phyloP scores from a whole-genome alignment of 2,797 vertebrate species.

The Oophaga sylvatica region DNA sequence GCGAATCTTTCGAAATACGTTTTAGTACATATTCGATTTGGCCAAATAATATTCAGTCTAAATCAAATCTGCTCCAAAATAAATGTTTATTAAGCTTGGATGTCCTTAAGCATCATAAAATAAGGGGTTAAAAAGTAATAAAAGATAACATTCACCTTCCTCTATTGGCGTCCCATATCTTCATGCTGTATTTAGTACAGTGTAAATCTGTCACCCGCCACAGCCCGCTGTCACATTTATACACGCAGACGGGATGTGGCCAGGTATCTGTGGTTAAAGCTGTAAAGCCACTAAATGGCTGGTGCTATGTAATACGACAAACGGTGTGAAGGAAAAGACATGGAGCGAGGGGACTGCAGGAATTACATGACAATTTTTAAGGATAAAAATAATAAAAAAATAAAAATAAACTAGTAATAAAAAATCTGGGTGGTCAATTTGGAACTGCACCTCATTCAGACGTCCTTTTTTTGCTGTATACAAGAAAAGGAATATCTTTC shows the following conservation, averaged over 20 bases:
- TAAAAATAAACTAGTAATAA: too few species aligned
- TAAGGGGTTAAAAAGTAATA: too few species aligned
- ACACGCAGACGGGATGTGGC: constrained; percentile 27
- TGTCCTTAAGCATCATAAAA: not conserved
- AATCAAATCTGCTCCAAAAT: too few species aligned
- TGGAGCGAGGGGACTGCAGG: not conserved
- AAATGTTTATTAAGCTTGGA: too few species aligned
- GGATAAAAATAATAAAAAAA: not conserved
- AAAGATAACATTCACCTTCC: not conserved
- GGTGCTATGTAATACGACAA: not conserved
- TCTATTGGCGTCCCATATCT: not conserved
- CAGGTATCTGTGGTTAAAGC: constrained; percentile 13
- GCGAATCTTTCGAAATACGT: too few species aligned
- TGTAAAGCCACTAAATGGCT: not conserved
- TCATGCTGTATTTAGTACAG: not conserved
- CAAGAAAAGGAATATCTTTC: too few species aligned
- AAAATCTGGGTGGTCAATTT: too few species aligned
- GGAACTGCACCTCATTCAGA: too few species aligned
- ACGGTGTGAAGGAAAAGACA: not conserved
- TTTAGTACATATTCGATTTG: too few species aligned
- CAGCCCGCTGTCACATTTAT: constrained; percentile 19
- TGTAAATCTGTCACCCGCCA: not conserved
- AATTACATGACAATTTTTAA: not conserved
- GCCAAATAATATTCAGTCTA: too few species aligned
- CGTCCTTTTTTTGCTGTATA: too few species aligned